phyloP scores from a whole-genome alignment of 2,113 vertebrate species.

The Eudyptes chrysolophus region DNA sequence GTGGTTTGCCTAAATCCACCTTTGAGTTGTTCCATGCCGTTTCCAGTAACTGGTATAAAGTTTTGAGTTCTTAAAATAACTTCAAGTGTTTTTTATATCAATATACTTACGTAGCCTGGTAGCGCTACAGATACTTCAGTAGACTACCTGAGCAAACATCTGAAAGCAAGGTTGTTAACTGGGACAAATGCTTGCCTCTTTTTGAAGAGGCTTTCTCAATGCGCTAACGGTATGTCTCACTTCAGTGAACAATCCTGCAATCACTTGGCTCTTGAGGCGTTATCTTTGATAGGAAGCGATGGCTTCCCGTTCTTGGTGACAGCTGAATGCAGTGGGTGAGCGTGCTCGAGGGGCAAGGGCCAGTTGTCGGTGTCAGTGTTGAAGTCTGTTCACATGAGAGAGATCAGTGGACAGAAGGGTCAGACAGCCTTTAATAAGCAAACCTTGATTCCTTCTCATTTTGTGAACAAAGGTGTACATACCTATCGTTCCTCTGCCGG shows the following conservation, averaged over 20 bases:
- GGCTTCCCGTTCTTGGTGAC: not conserved
- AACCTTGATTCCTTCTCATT: not conserved
- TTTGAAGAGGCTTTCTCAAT: not conserved
- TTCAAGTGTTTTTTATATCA: not conserved
- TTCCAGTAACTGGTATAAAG: not conserved
- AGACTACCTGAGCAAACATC: not conserved
- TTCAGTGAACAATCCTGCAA: not conserved
- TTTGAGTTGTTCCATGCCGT: not conserved
- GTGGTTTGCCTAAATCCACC: not conserved
- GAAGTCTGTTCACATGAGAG: not conserved
- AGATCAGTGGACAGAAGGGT: not conserved
- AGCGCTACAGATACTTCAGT: not conserved
- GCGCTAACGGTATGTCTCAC: fast-evolving
- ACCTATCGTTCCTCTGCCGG: not conserved
- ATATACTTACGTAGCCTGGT: not conserved
- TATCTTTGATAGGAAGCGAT: not conserved
- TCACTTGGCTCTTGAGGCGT: not conserved
- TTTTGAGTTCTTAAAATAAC: not conserved
- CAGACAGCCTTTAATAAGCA: not conserved
- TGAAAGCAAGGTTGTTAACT: not conserved
- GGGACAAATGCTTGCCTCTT: not conserved
- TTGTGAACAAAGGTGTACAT: not conserved
- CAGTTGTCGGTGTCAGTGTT: fast-evolving
- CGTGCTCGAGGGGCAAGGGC: not conserved
- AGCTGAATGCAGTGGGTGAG: not conserved